A percentile compares a stretch with the other conserved stretches of the same genome.
phyloP scores from a whole-genome alignment of 1,140 invertebrate genomes.

The Dendrolimus kikuchii region DNA sequence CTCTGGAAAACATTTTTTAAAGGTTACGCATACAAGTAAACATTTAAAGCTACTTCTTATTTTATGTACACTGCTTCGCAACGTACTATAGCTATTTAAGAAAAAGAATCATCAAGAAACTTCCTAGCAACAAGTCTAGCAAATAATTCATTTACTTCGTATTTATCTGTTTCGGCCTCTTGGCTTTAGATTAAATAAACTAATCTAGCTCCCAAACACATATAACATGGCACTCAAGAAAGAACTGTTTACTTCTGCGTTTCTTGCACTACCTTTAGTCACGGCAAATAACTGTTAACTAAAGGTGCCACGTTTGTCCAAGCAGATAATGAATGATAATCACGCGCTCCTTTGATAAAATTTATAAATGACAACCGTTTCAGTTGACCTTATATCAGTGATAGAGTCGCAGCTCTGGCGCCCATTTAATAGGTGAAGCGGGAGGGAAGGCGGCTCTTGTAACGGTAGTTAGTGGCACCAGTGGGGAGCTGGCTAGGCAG shows the following conservation, averaged over 20 bases:
- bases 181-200: too few species aligned
- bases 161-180: too few species aligned
- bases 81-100: too few species aligned
- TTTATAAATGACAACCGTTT: constrained; percentile 1
- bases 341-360: constrained; percentile 22
- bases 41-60: too few species aligned
- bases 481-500: constrained; percentile 33
- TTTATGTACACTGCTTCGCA: too few species aligned
- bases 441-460: constrained; percentile 6
- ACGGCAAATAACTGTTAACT: constrained; percentile 18
- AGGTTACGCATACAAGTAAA: too few species aligned
- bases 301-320: constrained; percentile 28
- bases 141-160: too few species aligned
- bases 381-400: background rate
- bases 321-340: constrained; percentile 30
- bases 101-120: too few species aligned
- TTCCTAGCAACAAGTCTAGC: too few species aligned
- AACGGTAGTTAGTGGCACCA: constrained; percentile 4
- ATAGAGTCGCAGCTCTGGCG: constrained; percentile 4
- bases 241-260: background rate
- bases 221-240: too few species aligned
- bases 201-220: too few species aligned
- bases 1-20: too few species aligned
- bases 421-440: background rate
- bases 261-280: constrained; percentile 17